Base-by-base conservation (phyloP, 2,888 invertebrate species). In the Synanthedon formicaeformis region DNA sequence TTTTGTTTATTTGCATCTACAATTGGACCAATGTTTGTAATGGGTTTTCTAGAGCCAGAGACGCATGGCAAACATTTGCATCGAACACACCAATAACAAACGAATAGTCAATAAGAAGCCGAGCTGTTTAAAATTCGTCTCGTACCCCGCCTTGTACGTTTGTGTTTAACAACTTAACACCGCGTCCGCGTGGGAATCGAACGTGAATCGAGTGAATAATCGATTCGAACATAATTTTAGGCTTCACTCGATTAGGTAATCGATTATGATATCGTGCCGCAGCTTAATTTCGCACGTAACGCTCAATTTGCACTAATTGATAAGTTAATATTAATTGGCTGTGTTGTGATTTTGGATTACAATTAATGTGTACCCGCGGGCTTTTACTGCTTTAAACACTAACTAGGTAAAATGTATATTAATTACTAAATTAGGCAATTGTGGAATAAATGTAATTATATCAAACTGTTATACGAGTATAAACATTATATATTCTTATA, bases 41-140 rank as follows among this genome's bases (percentile, higher is more conserved):
- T 34, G 0, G 34, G 34, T 34, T 34, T 34, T 34, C 34, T 34
- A 34, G 8, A 34, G 34, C 10, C 10, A 34, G 10, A 34, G 34
- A 34, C 10, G 34, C 8, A 10, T 34, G 5, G 34, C 10, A 34
- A 34, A 34, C 10, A 34, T 34, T 34, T 8, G 34, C 34, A 34
- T 34, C 10, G 34, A 34, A 34, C 34, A 34, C 34, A 34, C 34
- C 34, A 34, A 34, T 34, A 34, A 34, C 34, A 34, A 34, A 34
- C 34, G 34, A 41, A 23, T 13, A 41, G 27, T 13, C n/a, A 51
- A 40, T 51, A 41, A 40, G 16, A 34, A 34, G 48, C 41, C 16
- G n/a, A 13, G 34, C 51, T 50, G 52, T 54, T 54, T 54, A 52
- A 52, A 54, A 54, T 54, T 54, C 54, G 51, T 52, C 54, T 52